These are phyloP conservation scores for Odocoileus virginianus DNA, from an alignment of 2,113 vertebrate species.

Conservation along the genomic window DNA sequence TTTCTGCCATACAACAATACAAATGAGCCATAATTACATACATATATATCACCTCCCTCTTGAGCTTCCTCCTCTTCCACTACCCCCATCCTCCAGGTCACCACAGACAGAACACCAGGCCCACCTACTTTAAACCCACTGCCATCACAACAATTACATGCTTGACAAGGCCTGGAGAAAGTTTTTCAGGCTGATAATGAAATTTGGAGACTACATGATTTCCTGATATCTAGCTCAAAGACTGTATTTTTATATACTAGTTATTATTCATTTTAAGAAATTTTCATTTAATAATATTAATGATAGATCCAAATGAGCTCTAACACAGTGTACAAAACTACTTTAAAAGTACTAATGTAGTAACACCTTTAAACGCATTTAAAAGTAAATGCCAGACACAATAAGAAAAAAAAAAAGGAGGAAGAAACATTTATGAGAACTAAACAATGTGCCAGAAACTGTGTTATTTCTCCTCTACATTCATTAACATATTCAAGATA, in stretches of 20 bases:
- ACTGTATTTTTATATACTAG: not conserved
- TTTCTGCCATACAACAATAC: not conserved
- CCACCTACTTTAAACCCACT: not conserved
- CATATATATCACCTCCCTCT: not conserved
- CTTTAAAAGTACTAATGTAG: not conserved
- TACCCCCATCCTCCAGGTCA: not conserved
- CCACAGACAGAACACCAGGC: not conserved
- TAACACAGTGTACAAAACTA: not conserved
- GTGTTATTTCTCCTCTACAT: not conserved
- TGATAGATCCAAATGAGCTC: not conserved
- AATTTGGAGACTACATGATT: conserved; percentile 20
- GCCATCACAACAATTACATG: not conserved
- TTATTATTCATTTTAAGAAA: not conserved
- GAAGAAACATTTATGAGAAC: not conserved
- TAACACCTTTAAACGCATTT: not conserved
- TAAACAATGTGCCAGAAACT: not conserved
- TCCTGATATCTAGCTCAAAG: not conserved
- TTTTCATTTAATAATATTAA: not conserved
- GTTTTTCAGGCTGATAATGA: not conserved
- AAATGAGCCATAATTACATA: not conserved
- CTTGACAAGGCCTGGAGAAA: not conserved
- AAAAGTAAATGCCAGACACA: not conserved
- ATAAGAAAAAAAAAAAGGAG: not conserved
- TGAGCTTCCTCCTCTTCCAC: not conserved
- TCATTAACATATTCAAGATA: conserved; percentile 20